Evolutionary conservation across 2,888 invertebrate species (phyloP), one percentile per base, ranked within the genome.

Genomic region (Heteromurus nitidus): DNA sequence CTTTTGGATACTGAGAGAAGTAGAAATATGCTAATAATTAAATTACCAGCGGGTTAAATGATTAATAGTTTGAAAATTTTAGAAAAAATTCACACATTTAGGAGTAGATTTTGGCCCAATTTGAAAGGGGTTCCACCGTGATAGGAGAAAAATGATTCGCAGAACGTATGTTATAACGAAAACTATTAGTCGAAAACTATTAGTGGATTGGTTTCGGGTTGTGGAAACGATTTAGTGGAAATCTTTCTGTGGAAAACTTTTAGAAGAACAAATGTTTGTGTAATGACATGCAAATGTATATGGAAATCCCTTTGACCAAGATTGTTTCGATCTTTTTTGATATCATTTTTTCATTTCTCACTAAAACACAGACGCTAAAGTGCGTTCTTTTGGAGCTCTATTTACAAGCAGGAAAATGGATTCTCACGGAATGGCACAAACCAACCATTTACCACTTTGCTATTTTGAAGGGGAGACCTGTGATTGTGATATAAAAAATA

Each of bases 261-360:
- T 90, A 89, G 53, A 94, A 93, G 88, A 92, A 93, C 22, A 95
- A 91, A 88, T 92, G 92, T 67, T 95, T 92, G 89, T 98, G 97
- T 0, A 93, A 81, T 92, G 92, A n/a, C n/a, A n/a, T n/a, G n/a
- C n/a, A n/a, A n/a, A n/a, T n/a, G n/a, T n/a, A n/a, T n/a, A n/a
- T n/a, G n/a, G n/a, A n/a, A n/a, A n/a, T n/a, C n/a, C n/a, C n/a
- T n/a, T n/a, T n/a, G n/a, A n/a, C n/a, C n/a, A n/a, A n/a, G n/a
- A n/a, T n/a, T n/a, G n/a, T n/a, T n/a, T n/a, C n/a, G n/a, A n/a
- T n/a, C n/a, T n/a, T n/a, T n/a, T n/a, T n/a, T n/a, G n/a, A n/a
- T n/a, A n/a, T n/a, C n/a, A n/a, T n/a, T n/a, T n/a, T n/a, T n/a
- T n/a, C n/a, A n/a, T n/a, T n/a, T n/a, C n/a, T n/a, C n/a, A n/a